These are phyloP conservation scores for Rhopalosiphum maidis DNA, from an alignment of 1,140 invertebrate species.

Conservation along the genomic window DNA sequence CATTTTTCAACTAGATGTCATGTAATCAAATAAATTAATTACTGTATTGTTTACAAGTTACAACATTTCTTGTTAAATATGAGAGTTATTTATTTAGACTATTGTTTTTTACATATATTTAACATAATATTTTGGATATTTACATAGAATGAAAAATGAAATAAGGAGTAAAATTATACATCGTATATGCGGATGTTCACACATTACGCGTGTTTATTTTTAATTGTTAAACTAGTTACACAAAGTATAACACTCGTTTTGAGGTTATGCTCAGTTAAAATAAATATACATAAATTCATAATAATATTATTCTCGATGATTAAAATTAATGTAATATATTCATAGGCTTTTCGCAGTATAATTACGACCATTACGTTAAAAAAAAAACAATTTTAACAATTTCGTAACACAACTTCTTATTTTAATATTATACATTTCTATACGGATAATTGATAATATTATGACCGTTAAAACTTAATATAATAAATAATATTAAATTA, in stretches of 20 bases:
- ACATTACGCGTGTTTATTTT: constrained; percentile 42
- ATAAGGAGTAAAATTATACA: neutral
- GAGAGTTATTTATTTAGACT: neutral
- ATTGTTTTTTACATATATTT: neutral
- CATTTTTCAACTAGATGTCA: neutral
- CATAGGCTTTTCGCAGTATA: constrained; percentile 7
- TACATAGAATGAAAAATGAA: neutral
- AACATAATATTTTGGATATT: constrained; percentile 7
- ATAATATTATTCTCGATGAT: neutral
- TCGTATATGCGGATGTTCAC: constrained; percentile 30
- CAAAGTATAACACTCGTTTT: constrained; percentile 2
- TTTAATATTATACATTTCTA: neutral
- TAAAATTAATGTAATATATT: constrained; percentile 23
- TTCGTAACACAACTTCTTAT: neutral
- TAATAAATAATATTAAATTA: neutral
- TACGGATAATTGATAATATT: neutral
- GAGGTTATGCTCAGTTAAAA: neutral
- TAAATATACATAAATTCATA: constrained; percentile 10
- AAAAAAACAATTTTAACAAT: neutral
- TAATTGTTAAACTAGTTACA: constrained; percentile 15
- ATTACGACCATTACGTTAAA: constrained; percentile 3
- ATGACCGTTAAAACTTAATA: neutral
- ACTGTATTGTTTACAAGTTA: neutral
- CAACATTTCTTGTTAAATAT: neutral
- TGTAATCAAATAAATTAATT: neutral